phyloP scores from a whole-genome alignment of 1,140 invertebrate species.

The Pogonognathellus flavescens region DNA sequence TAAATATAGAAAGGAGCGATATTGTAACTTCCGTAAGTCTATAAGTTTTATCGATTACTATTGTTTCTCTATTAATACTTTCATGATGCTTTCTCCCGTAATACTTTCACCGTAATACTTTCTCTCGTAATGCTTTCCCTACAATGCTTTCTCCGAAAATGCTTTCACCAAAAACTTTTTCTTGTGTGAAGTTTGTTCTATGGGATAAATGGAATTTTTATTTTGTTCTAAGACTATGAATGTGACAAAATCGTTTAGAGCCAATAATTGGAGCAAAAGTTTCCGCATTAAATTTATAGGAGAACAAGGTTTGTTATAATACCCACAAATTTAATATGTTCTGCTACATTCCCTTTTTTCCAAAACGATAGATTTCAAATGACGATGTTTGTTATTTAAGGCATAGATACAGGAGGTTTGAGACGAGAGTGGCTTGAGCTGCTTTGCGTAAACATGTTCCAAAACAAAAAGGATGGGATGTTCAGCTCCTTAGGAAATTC shows the following conservation, averaged over 20 bases:
- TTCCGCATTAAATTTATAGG: slow-evolving; percentile 92
- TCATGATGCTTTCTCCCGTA: background rate
- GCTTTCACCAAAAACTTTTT: background rate
- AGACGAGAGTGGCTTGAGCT: slow-evolving; percentile 95
- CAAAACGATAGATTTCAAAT: too few relatives aligned
- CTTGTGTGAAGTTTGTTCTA: background rate
- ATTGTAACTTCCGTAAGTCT: slow-evolving; percentile 56
- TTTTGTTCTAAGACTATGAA: slow-evolving; percentile 74
- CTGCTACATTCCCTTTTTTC: too few relatives aligned
- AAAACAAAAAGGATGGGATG: slow-evolving; percentile 61
- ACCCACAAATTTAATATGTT: too few relatives aligned
- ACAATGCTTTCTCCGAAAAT: too few relatives aligned
- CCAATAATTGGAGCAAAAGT: slow-evolving; percentile 91
- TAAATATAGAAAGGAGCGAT: slow-evolving; percentile 66
- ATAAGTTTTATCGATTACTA: too few relatives aligned
- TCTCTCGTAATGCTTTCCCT: too few relatives aligned
- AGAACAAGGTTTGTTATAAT: slow-evolving; percentile 72
- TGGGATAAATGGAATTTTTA: too few relatives aligned
- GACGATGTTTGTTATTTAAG: slow-evolving; percentile 65
- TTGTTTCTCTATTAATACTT: background rate
- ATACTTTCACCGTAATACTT: too few relatives aligned
- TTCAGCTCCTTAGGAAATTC: slow-evolving; percentile 81
- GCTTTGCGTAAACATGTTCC: slow-evolving; percentile 87
- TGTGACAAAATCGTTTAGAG: slow-evolving; percentile 83
- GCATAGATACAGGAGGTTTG: slow-evolving; percentile 91